A percentile compares a stretch with the other conserved stretches of the same genome.
Conservation (phyloP, 1,140 invertebrate genomes). For the Armadillidium nasatum region DNA sequence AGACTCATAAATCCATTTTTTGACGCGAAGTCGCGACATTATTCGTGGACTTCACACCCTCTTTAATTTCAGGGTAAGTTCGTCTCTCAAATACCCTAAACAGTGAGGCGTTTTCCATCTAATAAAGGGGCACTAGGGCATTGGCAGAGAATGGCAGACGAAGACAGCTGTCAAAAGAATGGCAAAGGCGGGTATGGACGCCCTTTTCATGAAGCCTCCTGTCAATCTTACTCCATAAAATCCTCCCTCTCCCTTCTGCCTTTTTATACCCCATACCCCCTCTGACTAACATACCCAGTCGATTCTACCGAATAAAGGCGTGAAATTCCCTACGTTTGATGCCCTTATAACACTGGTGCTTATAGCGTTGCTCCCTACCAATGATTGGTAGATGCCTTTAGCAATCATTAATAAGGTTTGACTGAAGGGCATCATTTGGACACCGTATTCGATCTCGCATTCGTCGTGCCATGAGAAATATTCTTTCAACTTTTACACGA, state of each 20-base stretch:
- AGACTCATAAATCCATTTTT: no score
- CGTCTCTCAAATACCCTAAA: not conserved
- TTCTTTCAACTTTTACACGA: no score
- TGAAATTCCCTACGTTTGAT: not conserved
- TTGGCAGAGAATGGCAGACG: slow-evolving; percentile 2
- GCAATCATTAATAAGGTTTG: no score
- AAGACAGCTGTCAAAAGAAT: slow-evolving; percentile 3
- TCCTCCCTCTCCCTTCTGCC: not conserved
- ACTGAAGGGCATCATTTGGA: no score
- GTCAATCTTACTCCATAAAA: not conserved
- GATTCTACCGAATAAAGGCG: not conserved
- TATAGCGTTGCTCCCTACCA: not conserved
- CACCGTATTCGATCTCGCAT: no score
- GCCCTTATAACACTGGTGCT: not conserved
- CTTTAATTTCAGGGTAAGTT: slow-evolving; percentile 3
- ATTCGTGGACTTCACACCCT: not conserved
- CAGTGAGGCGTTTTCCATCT: not conserved
- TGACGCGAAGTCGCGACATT: no score
- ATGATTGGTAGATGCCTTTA: no score
- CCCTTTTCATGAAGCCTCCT: not conserved
- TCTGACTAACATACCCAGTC: not conserved
- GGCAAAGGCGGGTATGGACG: not conserved
- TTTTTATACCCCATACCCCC: not conserved
- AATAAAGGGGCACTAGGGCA: not conserved
- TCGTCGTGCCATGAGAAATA: no score